phyloP scores from a whole-genome alignment of 2,888 invertebrate genomes.

The Conchocele bisecta region DNA sequence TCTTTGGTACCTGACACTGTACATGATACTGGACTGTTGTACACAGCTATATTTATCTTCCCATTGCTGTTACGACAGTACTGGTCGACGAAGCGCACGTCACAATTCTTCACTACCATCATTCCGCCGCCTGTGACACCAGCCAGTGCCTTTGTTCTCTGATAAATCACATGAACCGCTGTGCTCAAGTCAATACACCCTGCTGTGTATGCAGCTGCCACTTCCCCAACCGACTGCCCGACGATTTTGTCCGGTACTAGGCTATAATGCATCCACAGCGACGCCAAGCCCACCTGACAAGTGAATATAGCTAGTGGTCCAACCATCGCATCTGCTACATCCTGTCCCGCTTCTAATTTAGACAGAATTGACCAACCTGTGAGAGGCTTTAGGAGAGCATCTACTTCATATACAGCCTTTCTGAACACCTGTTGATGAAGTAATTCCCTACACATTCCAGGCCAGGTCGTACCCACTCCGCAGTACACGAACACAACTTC shows the following conservation, averaged over 20 bases:
- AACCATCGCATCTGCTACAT: constrained; percentile 50
- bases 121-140: constrained; percentile 55
- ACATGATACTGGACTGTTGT: constrained; percentile 56
- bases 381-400: constrained; percentile 28
- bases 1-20: constrained; percentile 61
- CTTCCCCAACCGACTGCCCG: constrained; percentile 71
- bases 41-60: constrained; percentile 53
- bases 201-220: constrained; percentile 64
- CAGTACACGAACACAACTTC: constrained; percentile 66
- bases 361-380: constrained; percentile 37
- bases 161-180: constrained; percentile 63
- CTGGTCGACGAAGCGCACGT: constrained; percentile 26
- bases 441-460: constrained; percentile 63
- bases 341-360: constrained; percentile 30
- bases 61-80: constrained; percentile 9
- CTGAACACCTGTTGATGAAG: constrained; percentile 40
- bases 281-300: constrained; percentile 54
- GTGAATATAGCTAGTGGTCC: constrained; percentile 66
- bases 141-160: constrained; percentile 47
- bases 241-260: constrained; percentile 55
- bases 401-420: constrained; percentile 43
- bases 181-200: constrained; percentile 52
- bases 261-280: constrained; percentile 52
- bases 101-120: constrained; percentile 56
- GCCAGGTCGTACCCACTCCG: constrained; percentile 66